Conservation (phyloP, 2,888 invertebrate species). For the Noctua fimbriata region DNA sequence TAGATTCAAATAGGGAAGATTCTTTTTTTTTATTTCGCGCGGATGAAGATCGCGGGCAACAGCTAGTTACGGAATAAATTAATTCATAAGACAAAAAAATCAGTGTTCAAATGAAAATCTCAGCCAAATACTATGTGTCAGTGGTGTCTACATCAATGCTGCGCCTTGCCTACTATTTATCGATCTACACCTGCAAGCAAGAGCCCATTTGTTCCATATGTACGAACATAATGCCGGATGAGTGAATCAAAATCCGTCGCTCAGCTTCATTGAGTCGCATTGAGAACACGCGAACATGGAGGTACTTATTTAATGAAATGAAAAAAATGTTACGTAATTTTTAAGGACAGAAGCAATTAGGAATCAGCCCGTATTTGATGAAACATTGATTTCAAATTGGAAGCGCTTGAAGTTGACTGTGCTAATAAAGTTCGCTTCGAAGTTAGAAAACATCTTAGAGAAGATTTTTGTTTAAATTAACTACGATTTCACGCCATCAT, state of each 20-base stretch:
- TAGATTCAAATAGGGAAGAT: too few species aligned
- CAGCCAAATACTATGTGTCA: background rate
- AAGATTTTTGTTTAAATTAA: background rate
- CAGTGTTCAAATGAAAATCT: background rate
- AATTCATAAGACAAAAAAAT: background rate
- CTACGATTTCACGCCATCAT: background rate
- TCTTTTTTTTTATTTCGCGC: too few species aligned
- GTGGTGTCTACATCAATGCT: background rate
- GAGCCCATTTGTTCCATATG: constrained; percentile 53
- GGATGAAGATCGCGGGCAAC: too few species aligned
- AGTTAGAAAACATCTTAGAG: background rate
- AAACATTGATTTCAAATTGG: constrained; percentile 39
- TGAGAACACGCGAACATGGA: constrained; percentile 23
- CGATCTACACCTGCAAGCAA: constrained; percentile 45
- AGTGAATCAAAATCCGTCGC: constrained; percentile 46
- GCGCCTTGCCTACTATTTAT: constrained; percentile 37
- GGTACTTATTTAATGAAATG: constrained; percentile 16
- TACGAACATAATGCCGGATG: constrained; percentile 43
- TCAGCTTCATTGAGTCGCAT: constrained; percentile 28
- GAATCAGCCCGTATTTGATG: constrained; percentile 19
- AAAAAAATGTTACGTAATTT: constrained; percentile 19
- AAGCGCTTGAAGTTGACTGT: background rate
- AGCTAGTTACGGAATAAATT: background rate
- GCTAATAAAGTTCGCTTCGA: background rate
- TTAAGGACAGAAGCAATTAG: constrained; percentile 20